Evolutionary conservation across 2,888 invertebrate genomes (phyloP).

Genomic region (Nomada fabriciana): DNA sequence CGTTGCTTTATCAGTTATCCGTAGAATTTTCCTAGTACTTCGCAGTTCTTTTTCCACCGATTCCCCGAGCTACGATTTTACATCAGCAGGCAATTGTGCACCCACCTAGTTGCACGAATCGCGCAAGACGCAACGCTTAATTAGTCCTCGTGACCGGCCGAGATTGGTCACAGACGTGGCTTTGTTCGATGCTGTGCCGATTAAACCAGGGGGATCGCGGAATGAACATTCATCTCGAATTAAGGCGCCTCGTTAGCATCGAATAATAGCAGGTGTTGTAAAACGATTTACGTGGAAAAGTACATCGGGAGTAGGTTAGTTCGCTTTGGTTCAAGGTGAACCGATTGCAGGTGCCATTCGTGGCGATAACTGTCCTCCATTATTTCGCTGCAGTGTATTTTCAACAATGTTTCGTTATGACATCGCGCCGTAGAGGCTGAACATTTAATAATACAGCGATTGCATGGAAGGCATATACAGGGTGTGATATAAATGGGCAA

Average conservation of each 20-base stretch:
- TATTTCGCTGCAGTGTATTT: conserved; percentile 7
- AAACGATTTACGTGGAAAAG: conserved; percentile 34
- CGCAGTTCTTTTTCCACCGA: conserved; percentile 45
- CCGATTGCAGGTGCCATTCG: conserved; percentile 29
- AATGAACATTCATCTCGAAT: conserved; percentile 39
- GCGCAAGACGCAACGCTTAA: conserved; percentile 60
- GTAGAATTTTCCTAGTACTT: conserved; percentile 21
- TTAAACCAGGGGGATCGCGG: conserved; percentile 48
- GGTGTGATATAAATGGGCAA: too few relatives aligned
- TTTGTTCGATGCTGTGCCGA: conserved; percentile 65
- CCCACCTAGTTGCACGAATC: conserved; percentile 63
- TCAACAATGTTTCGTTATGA: background rate
- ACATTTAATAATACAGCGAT: too few relatives aligned
- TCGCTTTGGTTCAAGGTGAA: conserved; percentile 51
- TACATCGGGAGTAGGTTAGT: conserved; percentile 52
- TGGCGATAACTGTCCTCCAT: conserved; percentile 16
- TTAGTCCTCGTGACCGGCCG: conserved; percentile 63
- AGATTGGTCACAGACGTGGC: conserved; percentile 67
- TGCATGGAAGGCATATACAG: too few relatives aligned
- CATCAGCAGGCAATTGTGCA: conserved; percentile 13
- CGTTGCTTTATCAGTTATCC: conserved; percentile 43
- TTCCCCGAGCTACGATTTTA: conserved; percentile 9
- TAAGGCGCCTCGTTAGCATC: conserved; percentile 58
- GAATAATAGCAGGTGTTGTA: conserved; percentile 66
- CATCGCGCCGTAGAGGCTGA: background rate